A percentile compares a stretch with the other conserved stretches of the same genome.
Conservation (phyloP, 1,140 invertebrate genomes). For the Aleiodes sp. region DNA sequence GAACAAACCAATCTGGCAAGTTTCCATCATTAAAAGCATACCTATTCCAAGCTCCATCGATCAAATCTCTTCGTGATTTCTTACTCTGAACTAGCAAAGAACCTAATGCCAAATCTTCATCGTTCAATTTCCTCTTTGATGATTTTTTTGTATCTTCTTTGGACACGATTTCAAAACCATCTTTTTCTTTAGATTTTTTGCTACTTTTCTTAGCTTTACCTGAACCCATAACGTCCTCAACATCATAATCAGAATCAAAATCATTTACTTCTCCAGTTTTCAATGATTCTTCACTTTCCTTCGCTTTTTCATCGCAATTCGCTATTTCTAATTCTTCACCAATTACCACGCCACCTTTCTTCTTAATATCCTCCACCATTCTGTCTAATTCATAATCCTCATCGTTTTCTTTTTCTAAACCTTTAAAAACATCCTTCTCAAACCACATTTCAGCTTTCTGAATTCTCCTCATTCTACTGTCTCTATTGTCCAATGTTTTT, state of each 20-base stretch:
- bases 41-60: conserved; percentile 91
- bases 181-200: conserved; percentile 62
- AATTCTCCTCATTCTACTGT: conserved; percentile 75
- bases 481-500: conserved; percentile 82
- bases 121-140: conserved; percentile 75
- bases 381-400: conserved; percentile 88
- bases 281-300: conserved; percentile 42
- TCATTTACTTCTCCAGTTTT: too few relatives aligned
- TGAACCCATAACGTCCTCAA: conserved; percentile 62
- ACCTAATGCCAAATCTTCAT: conserved; percentile 88
- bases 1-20: conserved; percentile 95
- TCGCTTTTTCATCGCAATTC: conserved; percentile 40
- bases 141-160: conserved; percentile 56
- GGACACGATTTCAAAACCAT: conserved; percentile 76
- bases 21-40: conserved; percentile 89
- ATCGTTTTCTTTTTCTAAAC: conserved; percentile 81
- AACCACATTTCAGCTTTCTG: conserved; percentile 90
- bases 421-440: conserved; percentile 87
- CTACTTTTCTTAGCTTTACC: conserved; percentile 50
- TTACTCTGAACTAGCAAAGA: conserved; percentile 85
- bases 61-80: conserved; percentile 85
- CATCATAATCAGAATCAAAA: conserved; percentile 72
- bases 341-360: conserved; percentile 73
- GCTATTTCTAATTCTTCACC: conserved; percentile 57
- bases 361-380: conserved; percentile 77